Evolutionary conservation across 2,113 vertebrate species (phyloP).

Genomic region (Gallinago jamesoni): DNA sequence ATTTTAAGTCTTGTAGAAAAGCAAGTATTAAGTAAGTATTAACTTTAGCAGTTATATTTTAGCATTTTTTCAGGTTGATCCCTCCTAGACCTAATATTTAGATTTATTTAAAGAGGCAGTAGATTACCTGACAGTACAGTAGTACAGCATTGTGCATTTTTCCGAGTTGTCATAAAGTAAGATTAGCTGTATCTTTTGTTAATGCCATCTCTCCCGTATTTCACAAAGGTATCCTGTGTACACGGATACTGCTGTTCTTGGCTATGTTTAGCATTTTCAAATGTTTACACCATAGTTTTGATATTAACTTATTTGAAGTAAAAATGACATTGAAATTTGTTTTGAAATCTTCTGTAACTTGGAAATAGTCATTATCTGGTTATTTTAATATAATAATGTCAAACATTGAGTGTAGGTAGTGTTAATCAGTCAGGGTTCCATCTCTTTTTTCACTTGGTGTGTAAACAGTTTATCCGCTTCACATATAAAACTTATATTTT

Average conservation of each 20-base stretch:
- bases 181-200: conserved; percentile 15
- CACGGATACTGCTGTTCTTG: neutral
- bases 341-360: neutral
- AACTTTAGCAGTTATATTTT: conserved; percentile 60
- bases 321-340: neutral
- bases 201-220: neutral
- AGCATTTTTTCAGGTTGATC: conserved; percentile 65
- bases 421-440: neutral
- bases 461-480: neutral
- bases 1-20: conserved; percentile 71
- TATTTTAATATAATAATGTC: neutral
- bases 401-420: neutral
- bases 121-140: conserved; percentile 49
- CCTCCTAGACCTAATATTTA: conserved; percentile 54
- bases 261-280: neutral
- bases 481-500: neutral
- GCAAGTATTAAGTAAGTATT: conserved; percentile 65
- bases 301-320: neutral
- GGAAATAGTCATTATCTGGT: neutral
- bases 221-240: neutral
- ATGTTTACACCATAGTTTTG: neutral
- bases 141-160: neutral
- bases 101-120: conserved; percentile 65
- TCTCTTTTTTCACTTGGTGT: neutral
- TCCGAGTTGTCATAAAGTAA: conserved; percentile 24